Conservation (phyloP, 2,888 invertebrate species). For the Caradrina kadenii region DNA sequence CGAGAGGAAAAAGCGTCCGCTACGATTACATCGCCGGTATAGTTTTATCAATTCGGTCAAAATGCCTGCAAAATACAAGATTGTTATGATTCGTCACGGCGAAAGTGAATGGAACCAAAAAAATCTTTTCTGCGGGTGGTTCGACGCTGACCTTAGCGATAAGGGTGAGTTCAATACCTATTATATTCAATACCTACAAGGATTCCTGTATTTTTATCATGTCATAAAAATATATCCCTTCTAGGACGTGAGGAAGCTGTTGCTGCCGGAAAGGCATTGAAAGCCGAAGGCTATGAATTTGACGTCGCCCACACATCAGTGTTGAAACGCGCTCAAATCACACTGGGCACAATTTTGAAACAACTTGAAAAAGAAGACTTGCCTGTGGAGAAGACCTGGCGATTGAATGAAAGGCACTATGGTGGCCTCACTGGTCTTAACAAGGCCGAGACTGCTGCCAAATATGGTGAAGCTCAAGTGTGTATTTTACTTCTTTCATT, state of each 20-base stretch:
- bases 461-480: constrained; percentile 96
- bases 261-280: constrained; percentile 93
- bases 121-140: constrained; percentile 94
- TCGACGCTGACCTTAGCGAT: constrained; percentile 92
- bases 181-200: neutral
- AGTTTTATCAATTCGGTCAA: constrained; percentile 50
- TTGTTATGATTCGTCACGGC: constrained; percentile 94
- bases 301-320: constrained; percentile 96
- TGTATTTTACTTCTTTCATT: constrained; percentile 17
- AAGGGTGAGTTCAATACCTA: constrained; percentile 89
- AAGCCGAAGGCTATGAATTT: constrained; percentile 93
- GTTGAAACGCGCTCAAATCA: constrained; percentile 94
- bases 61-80: constrained; percentile 89
- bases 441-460: constrained; percentile 95
- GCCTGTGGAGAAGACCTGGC: constrained; percentile 94
- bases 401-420: constrained; percentile 96
- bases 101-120: constrained; percentile 94
- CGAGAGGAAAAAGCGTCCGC: constrained; percentile 57
- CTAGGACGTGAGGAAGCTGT: constrained; percentile 92
- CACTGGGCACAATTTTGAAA: constrained; percentile 92
- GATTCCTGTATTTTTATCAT: neutral
- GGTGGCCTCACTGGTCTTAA: constrained; percentile 96
- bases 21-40: constrained; percentile 61
- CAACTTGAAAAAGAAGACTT: constrained; percentile 92
- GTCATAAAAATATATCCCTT: neutral